Evolutionary conservation across 2,797 vertebrate species (phyloP).

Genomic region (Peromyscus attwateri): DNA sequence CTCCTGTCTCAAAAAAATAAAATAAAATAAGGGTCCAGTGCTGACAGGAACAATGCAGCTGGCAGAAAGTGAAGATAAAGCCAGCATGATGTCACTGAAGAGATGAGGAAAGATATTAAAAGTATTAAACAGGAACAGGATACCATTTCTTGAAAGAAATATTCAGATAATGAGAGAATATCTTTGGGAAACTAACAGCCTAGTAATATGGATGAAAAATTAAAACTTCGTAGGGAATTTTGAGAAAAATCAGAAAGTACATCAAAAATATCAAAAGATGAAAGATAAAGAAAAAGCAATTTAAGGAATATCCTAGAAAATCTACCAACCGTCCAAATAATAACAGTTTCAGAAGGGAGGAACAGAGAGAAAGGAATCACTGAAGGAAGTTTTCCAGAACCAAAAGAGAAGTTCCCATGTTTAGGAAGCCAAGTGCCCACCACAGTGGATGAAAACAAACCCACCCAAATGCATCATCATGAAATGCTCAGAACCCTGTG

Average conservation of each 20-base stretch:
- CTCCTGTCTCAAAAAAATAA: background rate
- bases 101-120: constrained; percentile 5
- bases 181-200: constrained; percentile 22
- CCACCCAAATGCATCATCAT: background rate
- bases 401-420: background rate
- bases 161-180: constrained; percentile 33
- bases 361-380: background rate
- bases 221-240: background rate
- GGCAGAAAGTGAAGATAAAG: constrained; percentile 2
- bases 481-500: background rate
- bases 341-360: background rate
- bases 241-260: constrained; percentile 46
- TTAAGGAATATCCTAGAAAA: background rate
- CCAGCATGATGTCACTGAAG: background rate
- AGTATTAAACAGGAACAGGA: background rate
- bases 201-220: constrained; percentile 11
- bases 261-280: constrained; percentile 6
- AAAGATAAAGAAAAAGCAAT: constrained; percentile 15
- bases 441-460: background rate
- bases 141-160: constrained; percentile 23
- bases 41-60: background rate
- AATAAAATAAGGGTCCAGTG: background rate
- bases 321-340: background rate
- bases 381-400: background rate
- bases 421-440: background rate